Evolutionary conservation across 2,797 vertebrate species (phyloP).

Genomic region (Arctocebus calabarensis): DNA sequence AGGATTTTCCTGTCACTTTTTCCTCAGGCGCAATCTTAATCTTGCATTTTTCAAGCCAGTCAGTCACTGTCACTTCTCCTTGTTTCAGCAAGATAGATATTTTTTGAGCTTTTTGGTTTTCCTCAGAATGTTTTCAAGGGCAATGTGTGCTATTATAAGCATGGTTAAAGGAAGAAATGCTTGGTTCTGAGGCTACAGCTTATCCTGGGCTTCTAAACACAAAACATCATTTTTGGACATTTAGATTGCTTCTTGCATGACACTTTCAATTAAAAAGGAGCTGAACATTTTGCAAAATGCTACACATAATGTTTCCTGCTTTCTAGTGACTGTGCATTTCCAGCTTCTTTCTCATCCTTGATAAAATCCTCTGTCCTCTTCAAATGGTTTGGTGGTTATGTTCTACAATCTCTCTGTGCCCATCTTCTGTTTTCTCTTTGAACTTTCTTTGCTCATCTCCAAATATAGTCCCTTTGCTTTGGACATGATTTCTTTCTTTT

Average conservation of each 20-base stretch:
- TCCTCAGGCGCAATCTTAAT: conserved; percentile 72
- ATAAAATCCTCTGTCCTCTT: not conserved
- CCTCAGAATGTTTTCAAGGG: conserved; percentile 73
- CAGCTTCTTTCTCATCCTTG: not conserved
- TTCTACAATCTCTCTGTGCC: not conserved
- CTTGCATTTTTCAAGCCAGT: conserved; percentile 75
- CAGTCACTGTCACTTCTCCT: conserved; percentile 77
- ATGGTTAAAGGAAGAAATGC: not conserved
- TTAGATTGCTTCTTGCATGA: not conserved
- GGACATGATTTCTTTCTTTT: not conserved
- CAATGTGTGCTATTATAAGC: conserved; percentile 46
- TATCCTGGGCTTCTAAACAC: not conserved
- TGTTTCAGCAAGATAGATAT: conserved; percentile 39
- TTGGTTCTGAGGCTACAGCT: not conserved
- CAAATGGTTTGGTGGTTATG: not conserved
- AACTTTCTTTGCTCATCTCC: not conserved
- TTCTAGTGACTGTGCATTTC: not conserved
- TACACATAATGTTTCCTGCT: not conserved
- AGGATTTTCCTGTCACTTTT: conserved; percentile 65
- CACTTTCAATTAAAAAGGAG: not conserved
- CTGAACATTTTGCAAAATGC: conserved; percentile 4
- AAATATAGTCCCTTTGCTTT: not conserved
- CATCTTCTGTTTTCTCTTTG: not conserved
- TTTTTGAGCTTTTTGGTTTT: conserved; percentile 54
- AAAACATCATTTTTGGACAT: conserved; percentile 8